Percentiles rank a stretch among this genome's conserved stretches.
phyloP scores from a whole-genome alignment of 2,113 vertebrate species.

The Gracilinanus agilis region DNA sequence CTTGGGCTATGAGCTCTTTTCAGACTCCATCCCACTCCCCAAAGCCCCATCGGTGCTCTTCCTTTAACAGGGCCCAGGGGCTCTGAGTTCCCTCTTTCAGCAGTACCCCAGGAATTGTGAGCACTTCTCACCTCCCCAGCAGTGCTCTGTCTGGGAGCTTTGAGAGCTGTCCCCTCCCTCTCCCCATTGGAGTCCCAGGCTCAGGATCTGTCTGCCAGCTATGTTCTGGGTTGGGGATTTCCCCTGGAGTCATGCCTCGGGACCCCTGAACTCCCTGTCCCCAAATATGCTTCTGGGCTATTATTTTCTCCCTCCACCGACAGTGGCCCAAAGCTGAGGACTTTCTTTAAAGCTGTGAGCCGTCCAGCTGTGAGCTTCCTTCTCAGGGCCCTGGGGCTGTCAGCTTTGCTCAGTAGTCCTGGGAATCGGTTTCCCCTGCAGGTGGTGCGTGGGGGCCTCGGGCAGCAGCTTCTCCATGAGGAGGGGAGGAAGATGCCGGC shows the following conservation, averaged over 20 bases:
- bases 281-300: background rate
- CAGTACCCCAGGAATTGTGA: background rate
- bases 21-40: background rate
- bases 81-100: background rate
- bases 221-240: background rate
- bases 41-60: background rate
- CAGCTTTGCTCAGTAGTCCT: background rate
- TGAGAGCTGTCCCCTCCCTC: background rate
- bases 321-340: background rate
- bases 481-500: constrained; percentile 98
- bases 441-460: constrained; percentile 94
- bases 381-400: background rate
- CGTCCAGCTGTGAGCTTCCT: no score
- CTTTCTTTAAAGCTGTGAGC: no score
- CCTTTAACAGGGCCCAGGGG: background rate
- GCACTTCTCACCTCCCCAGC: background rate
- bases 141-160: background rate
- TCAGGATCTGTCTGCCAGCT: background rate
- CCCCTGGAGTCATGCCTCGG: background rate
- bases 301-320: background rate
- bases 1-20: background rate
- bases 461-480: constrained; percentile 97
- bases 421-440: constrained; percentile 78
- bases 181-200: background rate
- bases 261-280: background rate